These are phyloP conservation scores for Anomalospiza imberbis DNA, from an alignment of 2,797 vertebrate species.

Conservation along the genomic window DNA sequence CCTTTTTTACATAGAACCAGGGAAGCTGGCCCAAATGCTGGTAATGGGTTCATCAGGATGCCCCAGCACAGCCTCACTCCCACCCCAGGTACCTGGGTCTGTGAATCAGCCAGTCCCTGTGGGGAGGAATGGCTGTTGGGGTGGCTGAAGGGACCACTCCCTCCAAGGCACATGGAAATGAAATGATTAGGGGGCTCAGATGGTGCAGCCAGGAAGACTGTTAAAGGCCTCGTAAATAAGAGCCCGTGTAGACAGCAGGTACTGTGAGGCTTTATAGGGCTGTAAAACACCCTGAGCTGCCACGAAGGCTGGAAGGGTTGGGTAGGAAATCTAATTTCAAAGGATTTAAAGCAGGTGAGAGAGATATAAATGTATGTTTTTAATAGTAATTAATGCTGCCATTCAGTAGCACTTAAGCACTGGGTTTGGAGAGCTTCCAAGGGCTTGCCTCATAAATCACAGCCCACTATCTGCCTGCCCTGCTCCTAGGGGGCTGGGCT, in stretches of 20 bases:
- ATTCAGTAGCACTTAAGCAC: conserved; percentile 65
- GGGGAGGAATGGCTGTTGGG: not conserved
- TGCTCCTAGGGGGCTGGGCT: not conserved
- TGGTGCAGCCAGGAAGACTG: conserved; percentile 29
- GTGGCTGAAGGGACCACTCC: not conserved
- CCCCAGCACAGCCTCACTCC: fast-evolving
- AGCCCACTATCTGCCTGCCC: not conserved
- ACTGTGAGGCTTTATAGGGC: conserved; percentile 60
- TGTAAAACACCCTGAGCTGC: conserved; percentile 67
- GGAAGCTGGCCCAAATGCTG: not conserved
- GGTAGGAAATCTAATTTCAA: conserved; percentile 70
- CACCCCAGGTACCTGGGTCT: not conserved
- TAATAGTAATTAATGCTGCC: conserved; percentile 72
- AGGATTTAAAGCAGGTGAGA: conserved; percentile 73
- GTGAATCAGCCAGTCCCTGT: not conserved
- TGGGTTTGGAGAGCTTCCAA: conserved; percentile 38
- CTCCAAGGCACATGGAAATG: not conserved
- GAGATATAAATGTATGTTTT: conserved; percentile 71
- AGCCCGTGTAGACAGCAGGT: conserved; percentile 52
- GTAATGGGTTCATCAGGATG: not conserved
- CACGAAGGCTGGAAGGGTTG: conserved; percentile 46
- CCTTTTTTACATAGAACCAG: not conserved
- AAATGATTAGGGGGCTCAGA: conserved; percentile 16
- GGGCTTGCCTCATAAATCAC: conserved; percentile 44
- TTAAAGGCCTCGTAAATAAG: conserved; percentile 67